Evolutionary conservation across 1,140 invertebrate genomes (phyloP).

Genomic region (Centruroides sculpturatus): DNA sequence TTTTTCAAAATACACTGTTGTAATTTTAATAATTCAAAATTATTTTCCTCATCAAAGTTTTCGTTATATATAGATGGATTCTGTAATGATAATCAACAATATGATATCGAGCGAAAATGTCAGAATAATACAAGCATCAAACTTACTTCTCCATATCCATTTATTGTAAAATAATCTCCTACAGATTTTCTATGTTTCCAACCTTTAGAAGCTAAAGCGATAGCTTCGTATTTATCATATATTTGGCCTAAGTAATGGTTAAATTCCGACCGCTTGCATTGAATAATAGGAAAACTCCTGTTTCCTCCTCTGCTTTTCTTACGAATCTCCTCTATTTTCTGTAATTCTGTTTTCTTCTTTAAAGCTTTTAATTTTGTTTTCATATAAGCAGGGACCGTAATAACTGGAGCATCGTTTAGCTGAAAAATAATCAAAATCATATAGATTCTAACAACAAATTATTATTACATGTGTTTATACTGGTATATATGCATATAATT

Average conservation of each 20-base stretch:
- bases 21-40: neutral
- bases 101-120: neutral
- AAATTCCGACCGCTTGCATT: slow-evolving; percentile 9
- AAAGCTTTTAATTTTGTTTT: slow-evolving; percentile 8
- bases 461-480: no score
- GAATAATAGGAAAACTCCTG: slow-evolving; percentile 13
- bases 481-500: no score
- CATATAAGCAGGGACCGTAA: slow-evolving; percentile 17
- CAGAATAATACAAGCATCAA: neutral
- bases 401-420: slow-evolving; percentile 9
- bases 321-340: neutral
- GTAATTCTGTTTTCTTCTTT: slow-evolving; percentile 2
- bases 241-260: slow-evolving; percentile 17
- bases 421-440: no score
- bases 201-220: slow-evolving; percentile 14
- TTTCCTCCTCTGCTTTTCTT: slow-evolving; percentile 7
- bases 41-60: neutral
- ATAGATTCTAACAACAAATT: no score
- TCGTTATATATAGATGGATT: neutral
- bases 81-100: neutral
- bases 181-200: slow-evolving; percentile 15
- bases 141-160: neutral
- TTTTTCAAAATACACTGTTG: neutral
- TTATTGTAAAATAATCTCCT: slow-evolving; percentile 15
- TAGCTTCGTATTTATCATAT: slow-evolving; percentile 12